Conservation (phyloP, 2,797 vertebrate species). For the Lacerta bilineata region DNA sequence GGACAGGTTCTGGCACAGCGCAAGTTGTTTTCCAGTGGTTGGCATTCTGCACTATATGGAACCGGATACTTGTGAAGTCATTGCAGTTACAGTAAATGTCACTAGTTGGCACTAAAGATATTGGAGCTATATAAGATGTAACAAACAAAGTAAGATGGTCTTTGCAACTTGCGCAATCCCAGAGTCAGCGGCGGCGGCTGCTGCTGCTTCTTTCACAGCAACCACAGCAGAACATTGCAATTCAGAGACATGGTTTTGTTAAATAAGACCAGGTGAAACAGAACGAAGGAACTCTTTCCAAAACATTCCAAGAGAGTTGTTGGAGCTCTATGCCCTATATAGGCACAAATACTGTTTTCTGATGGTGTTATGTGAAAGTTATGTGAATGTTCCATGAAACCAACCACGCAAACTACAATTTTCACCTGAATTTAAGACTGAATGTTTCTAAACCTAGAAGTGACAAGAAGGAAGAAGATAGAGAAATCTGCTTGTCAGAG, state of each 20-base stretch:
- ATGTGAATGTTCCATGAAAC: neutral
- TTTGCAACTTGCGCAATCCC: too few relatives aligned
- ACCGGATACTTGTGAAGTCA: too few relatives aligned
- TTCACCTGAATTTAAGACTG: neutral
- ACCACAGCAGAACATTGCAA: too few relatives aligned
- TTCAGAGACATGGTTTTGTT: neutral
- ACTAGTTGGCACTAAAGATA: too few relatives aligned
- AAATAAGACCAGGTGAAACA: neutral
- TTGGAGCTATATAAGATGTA: too few relatives aligned
- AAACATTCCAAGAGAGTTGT: neutral
- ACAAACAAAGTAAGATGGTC: too few relatives aligned
- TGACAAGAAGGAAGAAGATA: conserved; percentile 7
- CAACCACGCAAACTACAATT: neutral
- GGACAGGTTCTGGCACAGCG: too few relatives aligned
- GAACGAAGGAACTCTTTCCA: neutral
- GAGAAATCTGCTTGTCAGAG: conserved; percentile 4
- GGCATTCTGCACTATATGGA: too few relatives aligned
- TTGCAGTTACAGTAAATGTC: too few relatives aligned
- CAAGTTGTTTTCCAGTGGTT: too few relatives aligned
- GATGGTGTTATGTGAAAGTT: neutral
- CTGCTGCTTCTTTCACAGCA: too few relatives aligned
- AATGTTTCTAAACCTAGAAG: neutral
- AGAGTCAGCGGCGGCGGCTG: rapidly evolving
- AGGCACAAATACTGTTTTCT: neutral
- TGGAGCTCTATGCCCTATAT: neutral